Evolutionary conservation across 2,888 invertebrate species (phyloP), one percentile per base, ranked within the genome.

Genomic region (Aleiodes testaceus): DNA sequence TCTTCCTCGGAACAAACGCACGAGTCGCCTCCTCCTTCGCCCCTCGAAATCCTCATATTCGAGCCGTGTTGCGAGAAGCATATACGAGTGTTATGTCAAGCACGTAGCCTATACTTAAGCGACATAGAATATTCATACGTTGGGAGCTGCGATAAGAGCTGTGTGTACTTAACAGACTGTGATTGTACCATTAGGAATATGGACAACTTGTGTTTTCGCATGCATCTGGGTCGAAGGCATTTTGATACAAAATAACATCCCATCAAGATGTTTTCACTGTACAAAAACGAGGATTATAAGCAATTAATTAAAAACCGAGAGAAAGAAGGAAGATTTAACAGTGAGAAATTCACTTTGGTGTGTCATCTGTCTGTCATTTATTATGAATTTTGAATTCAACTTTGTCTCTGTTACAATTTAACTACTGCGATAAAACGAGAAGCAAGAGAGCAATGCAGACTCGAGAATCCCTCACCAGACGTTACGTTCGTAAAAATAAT

Each of bases 51-150:
- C 66, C 72, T 52, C 50, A 69, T 47, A 64, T 61, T 59, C 71
- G n/a, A 66, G 55, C 68, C 67, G 72, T 75, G 74, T 77, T 73
- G 70, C 78, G 45, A 50, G 73, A 65, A 63, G 70, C 71, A 71
- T 49, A 70, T 53, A 72, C 74, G 74, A 77, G 76, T 77, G 76
- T 79, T 76, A 75, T 78, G 80, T 80, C 80, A 79, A 78, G 77
- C 76, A 74, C 75, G 77, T 79, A 80, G 77, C 79, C 81, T 81
- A 81, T 84, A 81, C 82, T 82, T 80, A 81, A 78, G 77, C 75
- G 74, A 77, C 81, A 84, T 83, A 80, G 84, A 85, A 84, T 85
- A 85, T 85, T 84, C 84, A 84, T 85, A 82, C 72, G 67, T 52
- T 74, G 76, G 77, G 55, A 66, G 78, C 72, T 71, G 75, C 82